A percentile compares a stretch with the other conserved stretches of the same genome.
Conservation (phyloP, 2,888 invertebrate genomes). For the Caenorhabditis sp. region DNA sequence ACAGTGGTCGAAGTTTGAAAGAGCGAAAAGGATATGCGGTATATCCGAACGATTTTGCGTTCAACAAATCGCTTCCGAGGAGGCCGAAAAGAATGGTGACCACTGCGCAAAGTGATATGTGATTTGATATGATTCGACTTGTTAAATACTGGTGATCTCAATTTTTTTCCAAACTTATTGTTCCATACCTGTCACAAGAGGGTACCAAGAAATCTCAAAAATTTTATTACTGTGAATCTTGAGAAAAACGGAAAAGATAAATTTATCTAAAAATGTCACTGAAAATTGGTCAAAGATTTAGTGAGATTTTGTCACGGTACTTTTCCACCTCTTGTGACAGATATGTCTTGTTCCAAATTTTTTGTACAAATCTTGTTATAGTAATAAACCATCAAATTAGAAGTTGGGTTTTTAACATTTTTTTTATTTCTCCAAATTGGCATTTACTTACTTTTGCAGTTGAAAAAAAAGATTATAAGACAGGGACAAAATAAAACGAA, state of each 20-base stretch:
- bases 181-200: neutral
- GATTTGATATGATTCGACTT: neutral
- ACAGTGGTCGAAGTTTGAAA: conserved; percentile 27
- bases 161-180: neutral
- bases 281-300: too few relatives aligned
- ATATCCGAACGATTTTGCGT: conserved; percentile 58
- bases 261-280: too few relatives aligned
- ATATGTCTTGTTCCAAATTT: too few relatives aligned
- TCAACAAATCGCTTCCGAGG: conserved; percentile 61
- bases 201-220: neutral
- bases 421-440: neutral
- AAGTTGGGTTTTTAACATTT: conserved; percentile 1
- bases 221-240: too few relatives aligned
- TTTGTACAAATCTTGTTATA: too few relatives aligned
- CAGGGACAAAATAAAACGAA: neutral
- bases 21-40: conserved; percentile 61
- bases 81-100: conserved; percentile 29
- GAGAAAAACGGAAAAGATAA: too few relatives aligned
- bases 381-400: too few relatives aligned
- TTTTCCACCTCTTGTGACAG: too few relatives aligned
- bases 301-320: too few relatives aligned
- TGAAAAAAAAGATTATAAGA: neutral
- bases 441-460: neutral
- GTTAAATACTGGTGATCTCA: neutral
- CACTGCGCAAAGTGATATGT: neutral